These are phyloP conservation scores for Ifrita kowaldi DNA, from an alignment of 2,113 vertebrate genomes.

Conservation along the genomic window DNA sequence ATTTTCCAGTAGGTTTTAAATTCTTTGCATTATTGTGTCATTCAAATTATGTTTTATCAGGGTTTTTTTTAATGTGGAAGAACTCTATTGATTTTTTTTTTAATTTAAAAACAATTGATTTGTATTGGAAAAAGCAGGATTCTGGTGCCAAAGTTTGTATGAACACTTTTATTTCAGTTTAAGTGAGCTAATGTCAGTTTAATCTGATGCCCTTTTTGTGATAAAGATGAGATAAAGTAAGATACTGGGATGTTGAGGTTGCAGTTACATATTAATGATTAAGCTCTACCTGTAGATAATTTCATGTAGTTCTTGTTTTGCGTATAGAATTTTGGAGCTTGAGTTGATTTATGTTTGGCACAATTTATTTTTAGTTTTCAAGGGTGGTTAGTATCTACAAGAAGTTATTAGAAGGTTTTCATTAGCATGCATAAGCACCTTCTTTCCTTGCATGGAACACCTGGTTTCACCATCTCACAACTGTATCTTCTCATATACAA, in stretches of 20 bases:
- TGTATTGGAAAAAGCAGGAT: background rate
- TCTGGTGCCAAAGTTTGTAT: background rate
- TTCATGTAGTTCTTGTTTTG: background rate
- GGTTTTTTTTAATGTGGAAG: background rate
- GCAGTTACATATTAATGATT: background rate
- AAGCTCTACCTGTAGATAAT: background rate
- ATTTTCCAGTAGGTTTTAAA: background rate
- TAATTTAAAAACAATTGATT: rapidly evolving
- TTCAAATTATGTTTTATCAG: background rate
- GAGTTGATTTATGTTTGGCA: background rate
- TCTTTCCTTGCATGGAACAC: background rate
- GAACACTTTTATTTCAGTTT: background rate
- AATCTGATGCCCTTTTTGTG: background rate
- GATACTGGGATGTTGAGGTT: background rate
- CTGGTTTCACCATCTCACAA: background rate
- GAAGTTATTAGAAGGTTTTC: background rate
- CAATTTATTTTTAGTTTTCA: background rate
- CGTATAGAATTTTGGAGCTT: background rate
- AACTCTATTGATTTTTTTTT: background rate
- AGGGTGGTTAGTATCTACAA: background rate
- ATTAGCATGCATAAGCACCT: background rate
- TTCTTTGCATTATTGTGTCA: background rate
- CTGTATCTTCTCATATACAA: background rate
- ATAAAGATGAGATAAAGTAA: background rate
- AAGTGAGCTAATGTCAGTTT: background rate